Percentiles rank a stretch among this genome's conserved stretches.
Evolutionary conservation across 2,888 invertebrate genomes (phyloP).

Genomic region (Pherbina coryleti): DNA sequence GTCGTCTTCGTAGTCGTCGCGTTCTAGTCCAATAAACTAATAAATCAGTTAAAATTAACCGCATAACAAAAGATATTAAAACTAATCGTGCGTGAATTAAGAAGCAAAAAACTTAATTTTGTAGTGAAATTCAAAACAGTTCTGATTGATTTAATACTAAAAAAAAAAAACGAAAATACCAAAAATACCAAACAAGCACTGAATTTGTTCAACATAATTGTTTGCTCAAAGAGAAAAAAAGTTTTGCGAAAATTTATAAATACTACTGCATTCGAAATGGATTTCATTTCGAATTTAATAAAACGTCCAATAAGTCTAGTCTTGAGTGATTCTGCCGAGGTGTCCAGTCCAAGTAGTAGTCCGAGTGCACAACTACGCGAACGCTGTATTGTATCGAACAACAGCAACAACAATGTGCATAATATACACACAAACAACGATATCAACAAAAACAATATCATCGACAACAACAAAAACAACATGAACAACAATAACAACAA

Average conservation of each 20-base stretch:
- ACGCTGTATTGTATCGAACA: constrained; percentile 24
- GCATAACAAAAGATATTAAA: constrained; percentile 26
- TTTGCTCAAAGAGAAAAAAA: constrained; percentile 27
- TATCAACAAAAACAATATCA: not conserved
- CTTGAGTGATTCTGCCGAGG: constrained; percentile 45
- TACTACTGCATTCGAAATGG: constrained; percentile 55
- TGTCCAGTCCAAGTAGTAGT: constrained; percentile 32
- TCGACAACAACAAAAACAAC: not conserved
- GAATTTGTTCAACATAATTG: not conserved
- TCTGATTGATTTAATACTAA: not conserved
- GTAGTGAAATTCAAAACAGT: not conserved
- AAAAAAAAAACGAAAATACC: not conserved
- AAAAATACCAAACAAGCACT: not conserved
- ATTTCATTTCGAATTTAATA: constrained; percentile 67
- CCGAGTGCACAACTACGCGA: not conserved
- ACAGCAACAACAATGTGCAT: not conserved
- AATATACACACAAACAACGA: not conserved
- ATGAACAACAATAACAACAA: not conserved
- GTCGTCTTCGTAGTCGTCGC: constrained; percentile 2
- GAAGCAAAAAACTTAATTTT: not conserved
- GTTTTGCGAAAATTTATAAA: constrained; percentile 28
- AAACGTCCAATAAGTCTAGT: constrained; percentile 63
- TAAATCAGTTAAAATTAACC: constrained; percentile 42
- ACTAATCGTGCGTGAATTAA: constrained; percentile 58
- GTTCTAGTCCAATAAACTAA: constrained; percentile 48